Evolutionary conservation across 1,140 invertebrate species (phyloP), one percentile per base, ranked within the genome.

Genomic region (Drosophila sulfurigaster): DNA sequence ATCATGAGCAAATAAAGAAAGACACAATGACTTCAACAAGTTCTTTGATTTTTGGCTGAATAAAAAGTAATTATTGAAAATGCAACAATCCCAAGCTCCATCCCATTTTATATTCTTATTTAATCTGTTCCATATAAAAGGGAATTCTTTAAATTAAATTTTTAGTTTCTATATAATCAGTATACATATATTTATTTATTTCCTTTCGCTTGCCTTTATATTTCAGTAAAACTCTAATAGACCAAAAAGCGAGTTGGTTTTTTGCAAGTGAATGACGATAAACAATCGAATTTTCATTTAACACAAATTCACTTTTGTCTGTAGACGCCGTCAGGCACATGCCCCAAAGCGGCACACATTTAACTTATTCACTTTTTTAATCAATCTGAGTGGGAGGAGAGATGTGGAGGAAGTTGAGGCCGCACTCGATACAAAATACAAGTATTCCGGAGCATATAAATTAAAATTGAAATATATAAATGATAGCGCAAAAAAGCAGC

Each of bases 391-490:
- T 11, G 35, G 66, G 13, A 28, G 63, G 4, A 13, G 35, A 16
- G 35, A 41, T 16, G 49, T 49, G 10, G 30, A 52, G 7, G 32
- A 13, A 20, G 35, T 28, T 3, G 70, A 57, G 45, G 13, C 6
- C 1, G 2, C 15, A n/a, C 3, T 13, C n/a, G 15, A 25, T 20
- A 51, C 20, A 25, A 59, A 59, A 65, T 45, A 64, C 46, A 66
- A 78, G 72, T 67, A 64, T 82, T 79, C 65, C 72, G 79, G 70
- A 73, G 79, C 82, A 87, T 82, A 87, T 87, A 88, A 82, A 87
- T 87, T 88, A 80, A 87, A 82, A 88, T 82, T 82, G 83, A 87
- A 87, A 74, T 87, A 79, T 87, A 87, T 87, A 88, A 88, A 87
- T 87, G 85, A 77, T 81, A 76, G 77, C 45, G 32, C 32, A 58